phyloP scores from a whole-genome alignment of 1,140 invertebrate genomes.

The Atta cephalotes region DNA sequence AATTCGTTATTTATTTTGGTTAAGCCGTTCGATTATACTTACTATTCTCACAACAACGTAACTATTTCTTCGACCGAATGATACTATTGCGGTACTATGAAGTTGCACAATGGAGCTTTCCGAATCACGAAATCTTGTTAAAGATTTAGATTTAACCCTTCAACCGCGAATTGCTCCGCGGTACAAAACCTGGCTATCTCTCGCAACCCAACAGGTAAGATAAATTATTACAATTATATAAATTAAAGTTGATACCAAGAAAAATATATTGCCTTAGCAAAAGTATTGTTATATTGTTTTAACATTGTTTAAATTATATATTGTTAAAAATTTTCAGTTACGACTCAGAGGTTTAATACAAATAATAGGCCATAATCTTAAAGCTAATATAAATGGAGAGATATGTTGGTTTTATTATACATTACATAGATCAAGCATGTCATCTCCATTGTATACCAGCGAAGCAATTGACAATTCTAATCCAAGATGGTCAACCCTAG shows the following conservation, averaged over 20 bases:
- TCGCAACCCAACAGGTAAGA: constrained; percentile 84
- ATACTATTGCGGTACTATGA: constrained; percentile 77
- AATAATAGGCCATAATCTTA: constrained; percentile 89
- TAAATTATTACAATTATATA: too few species aligned
- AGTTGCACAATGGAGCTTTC: constrained; percentile 81
- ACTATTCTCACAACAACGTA: background rate
- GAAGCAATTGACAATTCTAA: constrained; percentile 91
- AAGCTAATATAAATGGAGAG: constrained; percentile 80
- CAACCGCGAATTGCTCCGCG: constrained; percentile 82
- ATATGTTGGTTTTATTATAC: constrained; percentile 91
- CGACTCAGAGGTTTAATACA: constrained; percentile 91
- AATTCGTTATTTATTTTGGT: background rate
- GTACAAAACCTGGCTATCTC: constrained; percentile 84
- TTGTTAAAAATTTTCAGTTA: constrained; percentile 84
- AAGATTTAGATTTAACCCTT: constrained; percentile 83
- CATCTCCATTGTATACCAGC: constrained; percentile 95
- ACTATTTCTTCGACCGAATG: constrained; percentile 35
- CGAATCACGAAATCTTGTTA: constrained; percentile 80
- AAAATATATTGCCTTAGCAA: background rate
- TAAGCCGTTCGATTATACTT: background rate
- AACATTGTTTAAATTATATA: too few species aligned
- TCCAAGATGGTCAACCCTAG: constrained; percentile 90
- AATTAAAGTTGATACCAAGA: constrained; percentile 10
- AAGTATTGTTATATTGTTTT: background rate
- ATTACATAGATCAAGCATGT: constrained; percentile 92